Evolutionary conservation across 2,797 vertebrate species (phyloP).

Genomic region (Artibeus lituratus): DNA sequence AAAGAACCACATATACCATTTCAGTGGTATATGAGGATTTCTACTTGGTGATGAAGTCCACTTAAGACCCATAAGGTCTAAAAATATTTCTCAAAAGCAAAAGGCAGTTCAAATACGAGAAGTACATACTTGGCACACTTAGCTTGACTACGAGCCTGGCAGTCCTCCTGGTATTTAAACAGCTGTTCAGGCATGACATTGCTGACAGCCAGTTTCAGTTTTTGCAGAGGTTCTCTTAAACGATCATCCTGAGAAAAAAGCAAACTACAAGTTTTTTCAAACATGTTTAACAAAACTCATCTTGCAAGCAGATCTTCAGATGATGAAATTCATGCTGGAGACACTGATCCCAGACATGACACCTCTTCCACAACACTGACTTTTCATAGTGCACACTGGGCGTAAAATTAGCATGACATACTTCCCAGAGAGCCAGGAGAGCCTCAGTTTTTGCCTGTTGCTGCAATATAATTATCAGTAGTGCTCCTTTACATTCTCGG

Average conservation of each 20-base stretch:
- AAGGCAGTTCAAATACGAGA: background rate
- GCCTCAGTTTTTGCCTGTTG: background rate
- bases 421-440: background rate
- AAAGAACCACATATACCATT: background rate
- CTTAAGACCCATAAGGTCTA: background rate
- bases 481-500: background rate
- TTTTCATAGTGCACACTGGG: background rate
- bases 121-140: conserved; percentile 92
- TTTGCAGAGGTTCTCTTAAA: conserved; percentile 92
- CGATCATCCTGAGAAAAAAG: conserved; percentile 90
- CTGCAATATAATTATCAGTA: background rate
- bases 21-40: background rate
- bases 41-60: background rate
- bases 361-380: background rate
- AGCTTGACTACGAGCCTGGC: conserved; percentile 89
- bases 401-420: background rate
- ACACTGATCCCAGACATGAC: background rate
- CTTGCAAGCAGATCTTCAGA: conserved; percentile 16
- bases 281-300: conserved; percentile 33
- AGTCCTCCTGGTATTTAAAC: conserved; percentile 96
- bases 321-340: background rate
- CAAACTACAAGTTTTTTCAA: conserved; percentile 29
- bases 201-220: conserved; percentile 95
- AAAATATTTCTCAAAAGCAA: conserved; percentile 6
- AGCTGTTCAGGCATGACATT: conserved; percentile 97